Base-by-base conservation (phyloP, 2,888 invertebrate genomes). In the Netelia inedita region DNA sequence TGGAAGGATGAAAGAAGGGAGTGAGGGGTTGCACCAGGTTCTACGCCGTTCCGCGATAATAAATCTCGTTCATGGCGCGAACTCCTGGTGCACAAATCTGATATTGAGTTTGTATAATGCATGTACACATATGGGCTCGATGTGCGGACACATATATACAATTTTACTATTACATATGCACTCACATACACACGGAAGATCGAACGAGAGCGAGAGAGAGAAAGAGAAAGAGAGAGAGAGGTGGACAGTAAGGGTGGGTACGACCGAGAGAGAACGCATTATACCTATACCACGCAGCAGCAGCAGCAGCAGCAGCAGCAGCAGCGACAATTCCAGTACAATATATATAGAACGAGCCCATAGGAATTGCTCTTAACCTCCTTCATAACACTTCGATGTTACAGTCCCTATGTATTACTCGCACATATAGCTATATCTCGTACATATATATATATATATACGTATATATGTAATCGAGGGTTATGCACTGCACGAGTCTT, bases 31-130 rank as follows among this genome's bases (percentile, higher is more conserved):
- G 23, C 55, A 35, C 59, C 63, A 59, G 75, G 65, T 85, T 82
- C 78, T 69, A 50, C 69, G 57, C 80, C 82, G 46, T 53, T 78
- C 65, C 16, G 46, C 53, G 89, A 85, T 86, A 89, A 86, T 88
- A 88, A 89, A 88, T 90, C 88, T 89, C 89, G 86, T 85, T 85
- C 80, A 79, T 79, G 82, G 75, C 80, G 79, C 79, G 75, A 85
- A 85, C 82, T 82, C 81, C 23, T 66, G 71, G 71, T 65, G 72
- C 73, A 86, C 85, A 85, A 89, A 89, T 89, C 88, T 88, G 87
- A 88, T 88, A 88, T 87, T 84, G 88, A 87, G 86, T 90, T 89
- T 89, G 87, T 80, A 85, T 69, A 80, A 85, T 83, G 85, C 79
- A 86, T 79, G 79, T 82, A 83, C 55, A 69, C 19, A 63, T 69